Evolutionary conservation across 1,140 invertebrate species (phyloP).

Genomic region (Drosophila aff.): DNA sequence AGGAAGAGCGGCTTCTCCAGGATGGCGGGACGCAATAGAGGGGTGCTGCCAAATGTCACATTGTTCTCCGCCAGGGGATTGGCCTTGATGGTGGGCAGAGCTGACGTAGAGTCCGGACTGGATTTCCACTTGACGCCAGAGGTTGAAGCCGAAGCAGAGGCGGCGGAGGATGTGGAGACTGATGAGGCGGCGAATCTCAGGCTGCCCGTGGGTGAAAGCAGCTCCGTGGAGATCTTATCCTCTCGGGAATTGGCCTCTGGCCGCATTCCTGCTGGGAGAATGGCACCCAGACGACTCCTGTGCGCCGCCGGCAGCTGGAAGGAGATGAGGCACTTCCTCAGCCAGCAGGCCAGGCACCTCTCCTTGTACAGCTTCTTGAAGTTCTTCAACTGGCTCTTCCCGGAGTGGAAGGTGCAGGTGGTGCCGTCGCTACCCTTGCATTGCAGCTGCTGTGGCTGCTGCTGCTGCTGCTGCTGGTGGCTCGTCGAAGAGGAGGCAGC

Average conservation of each 20-base stretch:
- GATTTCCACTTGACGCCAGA: conserved; percentile 74
- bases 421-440: conserved; percentile 90
- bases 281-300: conserved; percentile 87
- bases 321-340: conserved; percentile 92
- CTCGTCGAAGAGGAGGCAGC: not conserved
- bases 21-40: conserved; percentile 75
- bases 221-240: conserved; percentile 52
- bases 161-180: conserved; percentile 1
- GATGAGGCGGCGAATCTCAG: conserved; percentile 39
- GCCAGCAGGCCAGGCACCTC: conserved; percentile 94
- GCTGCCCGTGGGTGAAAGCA: conserved; percentile 60
- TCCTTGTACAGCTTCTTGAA: conserved; percentile 89
- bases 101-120: conserved; percentile 37
- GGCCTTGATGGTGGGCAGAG: conserved; percentile 58
- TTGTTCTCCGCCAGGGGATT: conserved; percentile 83
- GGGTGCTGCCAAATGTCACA: conserved; percentile 79
- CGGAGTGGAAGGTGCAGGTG: conserved; percentile 89
- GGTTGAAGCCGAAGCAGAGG: conserved; percentile 9
- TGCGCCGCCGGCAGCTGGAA: conserved; percentile 91
- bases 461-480: conserved; percentile 72
- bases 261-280: conserved; percentile 86
- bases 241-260: conserved; percentile 42
- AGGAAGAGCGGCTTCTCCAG: conserved; percentile 78
- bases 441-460: conserved; percentile 85
- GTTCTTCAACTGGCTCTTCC: conserved; percentile 90